Evolutionary conservation across 2,888 invertebrate genomes (phyloP).

Genomic region (Timema podura): DNA sequence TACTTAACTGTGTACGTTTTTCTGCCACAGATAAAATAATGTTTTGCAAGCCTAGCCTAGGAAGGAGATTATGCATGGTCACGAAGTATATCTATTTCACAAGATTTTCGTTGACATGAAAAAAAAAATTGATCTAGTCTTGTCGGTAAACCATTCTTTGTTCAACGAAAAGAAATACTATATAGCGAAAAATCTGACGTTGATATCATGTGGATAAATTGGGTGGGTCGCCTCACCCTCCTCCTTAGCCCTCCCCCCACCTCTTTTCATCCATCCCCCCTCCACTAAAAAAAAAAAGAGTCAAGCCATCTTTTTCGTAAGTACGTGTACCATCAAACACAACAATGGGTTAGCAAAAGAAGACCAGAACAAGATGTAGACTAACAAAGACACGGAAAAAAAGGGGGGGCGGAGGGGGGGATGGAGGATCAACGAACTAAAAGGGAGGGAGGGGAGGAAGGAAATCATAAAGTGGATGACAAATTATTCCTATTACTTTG

Average conservation of each 20-base stretch:
- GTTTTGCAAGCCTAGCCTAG: too few species aligned
- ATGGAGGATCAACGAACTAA: neutral
- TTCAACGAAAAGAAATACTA: too few species aligned
- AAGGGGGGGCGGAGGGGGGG: neutral
- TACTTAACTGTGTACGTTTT: too few species aligned
- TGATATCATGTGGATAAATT: slow-evolving; percentile 28
- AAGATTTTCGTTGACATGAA: too few species aligned
- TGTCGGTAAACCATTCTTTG: too few species aligned
- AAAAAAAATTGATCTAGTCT: too few species aligned
- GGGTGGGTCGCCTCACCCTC: slow-evolving; percentile 1
- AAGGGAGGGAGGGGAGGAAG: slow-evolving; percentile 14
- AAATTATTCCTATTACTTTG: slow-evolving; percentile 33
- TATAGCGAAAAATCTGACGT: slow-evolving; percentile 15
- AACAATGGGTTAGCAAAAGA: slow-evolving; percentile 7
- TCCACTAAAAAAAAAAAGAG: neutral
- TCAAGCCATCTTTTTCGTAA: too few species aligned
- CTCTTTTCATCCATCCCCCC: neutral
- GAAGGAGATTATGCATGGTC: neutral
- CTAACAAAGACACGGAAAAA: slow-evolving; percentile 18
- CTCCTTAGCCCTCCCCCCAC: neutral
- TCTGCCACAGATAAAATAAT: too few species aligned
- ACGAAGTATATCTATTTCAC: slow-evolving; percentile 9
- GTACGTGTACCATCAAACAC: slow-evolving; percentile 11
- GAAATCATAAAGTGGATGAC: slow-evolving; percentile 32
- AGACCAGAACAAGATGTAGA: slow-evolving; percentile 14